Evolutionary conservation across 2,888 invertebrate genomes (phyloP), one percentile per base, ranked within the genome.

Genomic region (Linhomoeus sp.): DNA sequence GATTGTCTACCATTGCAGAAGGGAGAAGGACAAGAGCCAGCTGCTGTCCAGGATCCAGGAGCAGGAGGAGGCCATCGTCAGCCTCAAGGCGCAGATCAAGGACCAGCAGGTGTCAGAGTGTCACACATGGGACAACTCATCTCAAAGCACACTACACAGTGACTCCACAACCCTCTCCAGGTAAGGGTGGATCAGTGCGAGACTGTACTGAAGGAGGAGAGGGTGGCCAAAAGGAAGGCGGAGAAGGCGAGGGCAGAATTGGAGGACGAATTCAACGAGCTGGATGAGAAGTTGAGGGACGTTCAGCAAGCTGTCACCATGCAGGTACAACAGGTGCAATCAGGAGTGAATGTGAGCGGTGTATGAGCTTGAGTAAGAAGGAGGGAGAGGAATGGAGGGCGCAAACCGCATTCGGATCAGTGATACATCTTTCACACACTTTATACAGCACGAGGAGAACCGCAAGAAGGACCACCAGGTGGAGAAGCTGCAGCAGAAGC

Each of bases 371-470:
- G n/a, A n/a, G n/a, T n/a, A n/a, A n/a, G n/a, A n/a, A n/a, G n/a
- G n/a, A n/a, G n/a, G n/a, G n/a, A n/a, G n/a, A n/a, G n/a, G n/a
- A n/a, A n/a, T n/a, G n/a, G n/a, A n/a, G n/a, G n/a, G 7, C 38
- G 15, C 19, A 38, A 38, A 38, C 7, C 9, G 15, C 33, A 38
- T 38, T n/a, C 19, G 38, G 7, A n/a, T 38, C 19, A 38, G 7
- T 38, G 19, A n/a, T 12, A 7, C 33, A 33, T 33, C 15, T 33
- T 12, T 33, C 15, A 33, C 12, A 9, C 9, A 9, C 33, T 38
- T 41, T 23, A 49, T 52, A 45, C 49, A 60, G 60, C 59, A 58
- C 45, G 60, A 59, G 14, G 53, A 56, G 47, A 50, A 53, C 23
- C 53, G 60, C 26, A 49, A 53, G 25, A 52, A 55, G 26, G 59